These are phyloP conservation scores for Holacanthus passer DNA, from an alignment of 2,113 vertebrate species.

Conservation along the genomic window DNA sequence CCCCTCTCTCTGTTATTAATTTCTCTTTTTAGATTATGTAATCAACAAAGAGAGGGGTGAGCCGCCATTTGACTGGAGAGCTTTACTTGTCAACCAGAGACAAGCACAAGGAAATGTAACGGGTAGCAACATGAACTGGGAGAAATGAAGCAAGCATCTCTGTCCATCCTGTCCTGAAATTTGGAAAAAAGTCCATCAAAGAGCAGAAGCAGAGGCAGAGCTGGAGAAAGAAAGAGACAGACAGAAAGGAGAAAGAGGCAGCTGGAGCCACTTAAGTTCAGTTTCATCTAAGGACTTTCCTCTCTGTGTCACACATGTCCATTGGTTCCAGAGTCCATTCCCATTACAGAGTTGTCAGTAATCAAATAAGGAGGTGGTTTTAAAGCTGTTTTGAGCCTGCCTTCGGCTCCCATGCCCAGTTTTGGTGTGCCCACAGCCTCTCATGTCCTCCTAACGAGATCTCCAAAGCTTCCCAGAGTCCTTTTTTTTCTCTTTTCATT, in stretches of 20 bases:
- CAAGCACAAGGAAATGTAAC: constrained; percentile 82
- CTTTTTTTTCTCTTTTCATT: constrained; percentile 80
- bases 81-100: constrained; percentile 77
- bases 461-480: constrained; percentile 90
- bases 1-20: constrained; percentile 77
- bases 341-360: constrained; percentile 82
- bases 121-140: constrained; percentile 82
- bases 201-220: constrained; percentile 82
- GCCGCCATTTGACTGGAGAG: constrained; percentile 79
- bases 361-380: constrained; percentile 83
- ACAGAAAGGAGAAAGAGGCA: constrained; percentile 77
- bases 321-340: constrained; percentile 85
- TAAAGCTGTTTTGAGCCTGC: constrained; percentile 82
- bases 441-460: constrained; percentile 89
- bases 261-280: constrained; percentile 84
- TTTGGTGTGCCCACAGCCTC: constrained; percentile 84
- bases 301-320: constrained; percentile 81
- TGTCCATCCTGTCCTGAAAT: constrained; percentile 84
- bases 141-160: constrained; percentile 79
- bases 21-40: constrained; percentile 77
- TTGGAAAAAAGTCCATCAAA: constrained; percentile 82
- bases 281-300: constrained; percentile 78
- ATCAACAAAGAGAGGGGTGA: constrained; percentile 79
- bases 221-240: constrained; percentile 76
- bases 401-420: constrained; percentile 84